Evolutionary conservation across 2,113 vertebrate species (phyloP).

Genomic region (Antennarius striatus): DNA sequence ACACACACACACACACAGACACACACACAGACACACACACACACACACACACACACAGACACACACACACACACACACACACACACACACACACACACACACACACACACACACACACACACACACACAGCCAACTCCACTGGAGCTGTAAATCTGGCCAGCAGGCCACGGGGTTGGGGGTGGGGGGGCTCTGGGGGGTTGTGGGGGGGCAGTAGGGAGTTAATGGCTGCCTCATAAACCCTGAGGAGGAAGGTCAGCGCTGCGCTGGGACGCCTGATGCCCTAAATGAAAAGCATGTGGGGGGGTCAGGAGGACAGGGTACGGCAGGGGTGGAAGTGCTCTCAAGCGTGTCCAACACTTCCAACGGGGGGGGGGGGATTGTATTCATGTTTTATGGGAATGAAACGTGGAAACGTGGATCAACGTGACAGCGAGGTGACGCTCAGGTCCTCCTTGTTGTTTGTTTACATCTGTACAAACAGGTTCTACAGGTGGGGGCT

Average conservation of each 20-base stretch:
- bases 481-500: too few species aligned
- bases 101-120: constrained; percentile 4
- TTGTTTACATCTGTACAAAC: too few species aligned
- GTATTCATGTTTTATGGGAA: constrained; percentile 18
- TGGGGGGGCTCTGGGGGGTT: background rate
- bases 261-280: constrained; percentile 68
- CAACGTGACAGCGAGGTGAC: constrained; percentile 2
- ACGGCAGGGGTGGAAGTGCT: constrained; percentile 31
- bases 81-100: constrained; percentile 3
- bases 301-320: constrained; percentile 34
- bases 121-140: constrained; percentile 33
- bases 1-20: constrained; percentile 5
- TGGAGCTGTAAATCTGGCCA: constrained; percentile 72
- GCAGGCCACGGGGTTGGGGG: constrained; percentile 39
- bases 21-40: constrained; percentile 3
- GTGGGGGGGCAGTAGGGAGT: constrained; percentile 65
- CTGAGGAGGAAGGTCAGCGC: constrained; percentile 75
- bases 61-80: constrained; percentile 4
- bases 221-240: constrained; percentile 79
- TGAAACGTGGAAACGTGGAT: constrained; percentile 2
- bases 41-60: constrained; percentile 3
- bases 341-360: constrained; percentile 31
- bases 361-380: constrained; percentile 22
- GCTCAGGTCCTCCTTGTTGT: constrained; percentile 1
- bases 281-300: constrained; percentile 79